Base-by-base conservation (phyloP, 2,797 vertebrate genomes). In the Lagocephalus sceleratus region DNA sequence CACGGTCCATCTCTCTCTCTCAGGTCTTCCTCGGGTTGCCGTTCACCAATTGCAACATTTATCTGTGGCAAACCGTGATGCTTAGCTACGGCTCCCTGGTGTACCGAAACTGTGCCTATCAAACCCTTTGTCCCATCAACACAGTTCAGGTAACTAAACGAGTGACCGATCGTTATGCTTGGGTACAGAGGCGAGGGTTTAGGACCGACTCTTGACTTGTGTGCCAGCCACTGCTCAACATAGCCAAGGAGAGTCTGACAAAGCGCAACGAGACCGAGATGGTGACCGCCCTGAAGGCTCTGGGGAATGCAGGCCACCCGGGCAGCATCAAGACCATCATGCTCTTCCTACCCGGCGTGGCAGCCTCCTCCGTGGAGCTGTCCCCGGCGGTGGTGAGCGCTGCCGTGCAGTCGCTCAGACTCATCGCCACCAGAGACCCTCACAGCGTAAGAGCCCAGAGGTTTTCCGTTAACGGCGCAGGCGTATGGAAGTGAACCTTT, bases 291-390 rank as follows among this genome's bases (percentile, higher is more conserved):
- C 81, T 97, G 71, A 95, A 92, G 73, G 91, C 92, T 65, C 81
- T 95, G 42, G 94, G 92, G 51, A 97, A 96, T 11, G 76, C 93
- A 1, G 94, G 92, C 57, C 93, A 94, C 54, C 87, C 87, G 19
- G 76, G 74, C 64, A 94, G 92, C 83, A 69, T 93, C 61, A 97
- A 95, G 77, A 90, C 85, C 57, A 85, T 96, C 73, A 78, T 89
- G 65, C 93, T 88, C 70, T 91, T 92, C 76, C 83, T 97, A 50
- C 91, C 92, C 1, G 60, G 85, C 1, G 84, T 90, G 51, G 85
- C 90, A 12, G 79, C 90, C 26, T 79, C 60, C 32, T 87, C 85
- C 11, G 71, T 86, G 22, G 84, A 83, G 20, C 76, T 91, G 62
- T 66, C 92, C 5, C 63, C 63, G 14, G 78, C 72, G 19, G 77